Percentiles rank a stretch among this genome's conserved stretches.
phyloP scores from a whole-genome alignment of 2,113 vertebrate genomes.

The Barnardius zonarius region DNA sequence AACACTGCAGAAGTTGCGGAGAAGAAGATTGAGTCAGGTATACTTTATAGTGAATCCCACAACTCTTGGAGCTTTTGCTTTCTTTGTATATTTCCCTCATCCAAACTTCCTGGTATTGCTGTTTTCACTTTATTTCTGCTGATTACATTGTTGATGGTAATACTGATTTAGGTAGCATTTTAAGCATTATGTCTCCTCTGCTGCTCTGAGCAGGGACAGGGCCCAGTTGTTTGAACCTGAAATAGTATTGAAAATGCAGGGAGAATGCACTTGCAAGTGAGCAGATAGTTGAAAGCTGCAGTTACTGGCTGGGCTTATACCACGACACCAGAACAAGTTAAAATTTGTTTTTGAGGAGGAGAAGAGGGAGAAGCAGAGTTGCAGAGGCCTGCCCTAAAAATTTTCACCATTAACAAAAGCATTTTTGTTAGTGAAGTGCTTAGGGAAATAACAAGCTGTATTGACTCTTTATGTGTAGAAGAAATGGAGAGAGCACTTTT shows the following conservation, averaged over 20 bases:
- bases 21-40: constrained; percentile 88
- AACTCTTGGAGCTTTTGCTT: background rate
- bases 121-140: background rate
- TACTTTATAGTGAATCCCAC: background rate
- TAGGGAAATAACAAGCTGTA: background rate
- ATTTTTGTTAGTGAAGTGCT: background rate
- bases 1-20: constrained; percentile 88
- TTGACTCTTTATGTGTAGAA: background rate
- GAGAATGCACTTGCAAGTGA: background rate
- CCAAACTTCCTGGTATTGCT: background rate
- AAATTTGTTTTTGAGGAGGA: background rate
- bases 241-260: background rate
- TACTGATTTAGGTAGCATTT: background rate
- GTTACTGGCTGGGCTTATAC: background rate
- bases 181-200: background rate
- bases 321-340: background rate
- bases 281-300: background rate
- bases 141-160: background rate
- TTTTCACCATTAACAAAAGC: background rate
- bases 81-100: background rate
- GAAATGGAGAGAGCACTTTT: background rate
- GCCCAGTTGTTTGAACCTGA: background rate
- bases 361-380: background rate
- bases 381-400: background rate
- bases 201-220: background rate